Conservation (phyloP, 2,113 vertebrate genomes). For the Forbesichthys papilliferus region DNA sequence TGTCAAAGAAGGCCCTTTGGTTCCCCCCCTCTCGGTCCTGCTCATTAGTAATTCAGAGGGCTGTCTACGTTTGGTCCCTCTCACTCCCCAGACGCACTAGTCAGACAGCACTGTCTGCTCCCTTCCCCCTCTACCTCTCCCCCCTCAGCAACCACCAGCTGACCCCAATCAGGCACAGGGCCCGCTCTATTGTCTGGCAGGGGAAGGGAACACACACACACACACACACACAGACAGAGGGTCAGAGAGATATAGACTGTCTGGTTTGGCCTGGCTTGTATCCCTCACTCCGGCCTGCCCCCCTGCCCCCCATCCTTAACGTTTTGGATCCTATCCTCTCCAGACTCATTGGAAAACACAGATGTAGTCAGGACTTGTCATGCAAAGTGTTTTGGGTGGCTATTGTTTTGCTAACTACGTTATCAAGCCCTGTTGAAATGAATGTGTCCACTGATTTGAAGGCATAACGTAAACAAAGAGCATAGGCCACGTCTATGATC, state of each 20-base stretch:
- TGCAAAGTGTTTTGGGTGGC: constrained; percentile 32
- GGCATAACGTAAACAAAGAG: not conserved
- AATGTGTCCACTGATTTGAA: not conserved
- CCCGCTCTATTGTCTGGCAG: constrained; percentile 68
- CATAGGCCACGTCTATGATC: not conserved
- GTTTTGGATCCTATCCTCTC: constrained; percentile 3
- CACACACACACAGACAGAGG: constrained; percentile 20
- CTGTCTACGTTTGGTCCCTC: constrained; percentile 47
- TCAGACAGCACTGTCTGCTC: constrained; percentile 69
- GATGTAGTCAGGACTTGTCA: constrained; percentile 40
- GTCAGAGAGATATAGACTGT: constrained; percentile 59
- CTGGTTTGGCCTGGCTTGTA: constrained; percentile 49
- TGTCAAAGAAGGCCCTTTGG: constrained; percentile 12
- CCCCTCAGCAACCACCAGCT: constrained; percentile 63
- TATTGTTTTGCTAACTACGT: constrained; percentile 37
- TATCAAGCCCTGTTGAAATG: constrained; percentile 10
- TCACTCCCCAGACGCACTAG: constrained; percentile 49
- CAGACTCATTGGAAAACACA: constrained; percentile 33
- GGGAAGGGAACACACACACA: constrained; percentile 26
- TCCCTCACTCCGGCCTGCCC: constrained; percentile 50
- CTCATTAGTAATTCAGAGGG: constrained; percentile 49
- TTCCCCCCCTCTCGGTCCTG: not conserved
- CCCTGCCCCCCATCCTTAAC: constrained; percentile 40
- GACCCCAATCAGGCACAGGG: constrained; percentile 73
- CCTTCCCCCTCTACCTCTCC: constrained; percentile 32